Percentiles rank a stretch among this genome's conserved stretches.
phyloP scores from a whole-genome alignment of 2,888 invertebrate genomes.

The Hybos culiciformis region DNA sequence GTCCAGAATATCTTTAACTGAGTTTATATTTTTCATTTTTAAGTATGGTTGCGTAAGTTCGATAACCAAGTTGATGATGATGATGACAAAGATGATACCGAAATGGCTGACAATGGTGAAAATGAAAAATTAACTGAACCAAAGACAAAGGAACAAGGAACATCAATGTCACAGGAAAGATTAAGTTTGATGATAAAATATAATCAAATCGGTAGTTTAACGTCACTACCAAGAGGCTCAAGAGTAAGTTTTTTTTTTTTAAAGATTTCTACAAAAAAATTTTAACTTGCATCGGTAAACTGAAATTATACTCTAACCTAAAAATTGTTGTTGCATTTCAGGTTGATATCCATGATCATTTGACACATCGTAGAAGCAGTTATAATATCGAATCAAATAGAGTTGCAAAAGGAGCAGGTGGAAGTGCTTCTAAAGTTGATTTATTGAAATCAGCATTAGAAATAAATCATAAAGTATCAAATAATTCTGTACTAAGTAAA shows the following conservation, averaged over 20 bases:
- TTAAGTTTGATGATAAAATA: slow-evolving; percentile 60
- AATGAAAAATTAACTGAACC: slow-evolving; percentile 52
- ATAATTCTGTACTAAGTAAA: slow-evolving; percentile 37
- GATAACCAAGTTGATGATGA: slow-evolving; percentile 35
- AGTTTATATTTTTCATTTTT: no score
- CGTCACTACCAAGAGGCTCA: slow-evolving; percentile 53
- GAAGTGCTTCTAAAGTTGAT: slow-evolving; percentile 44
- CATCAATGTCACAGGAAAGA: slow-evolving; percentile 57
- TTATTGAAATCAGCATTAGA: slow-evolving; percentile 56
- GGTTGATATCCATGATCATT: slow-evolving; percentile 36
- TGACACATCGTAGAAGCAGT: slow-evolving; percentile 35
- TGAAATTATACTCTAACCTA: slow-evolving; percentile 1
- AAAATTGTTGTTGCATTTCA: slow-evolving; percentile 14
- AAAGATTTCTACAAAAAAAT: not conserved
- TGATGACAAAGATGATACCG: slow-evolving; percentile 26
- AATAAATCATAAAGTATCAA: slow-evolving; percentile 43
- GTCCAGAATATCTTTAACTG: no score
- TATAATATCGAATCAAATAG: slow-evolving; percentile 35
- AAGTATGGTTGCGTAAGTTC: slow-evolving; percentile 57
- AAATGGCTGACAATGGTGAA: slow-evolving; percentile 42
- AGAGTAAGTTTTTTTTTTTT: slow-evolving; percentile 40
- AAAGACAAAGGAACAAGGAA: slow-evolving; percentile 51
- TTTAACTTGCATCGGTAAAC: not conserved
- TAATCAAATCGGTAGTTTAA: slow-evolving; percentile 61
- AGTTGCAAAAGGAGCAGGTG: slow-evolving; percentile 27